These are phyloP conservation scores for Cataglyphis livida DNA, from an alignment of 2,888 invertebrate species.

Conservation along the genomic window DNA sequence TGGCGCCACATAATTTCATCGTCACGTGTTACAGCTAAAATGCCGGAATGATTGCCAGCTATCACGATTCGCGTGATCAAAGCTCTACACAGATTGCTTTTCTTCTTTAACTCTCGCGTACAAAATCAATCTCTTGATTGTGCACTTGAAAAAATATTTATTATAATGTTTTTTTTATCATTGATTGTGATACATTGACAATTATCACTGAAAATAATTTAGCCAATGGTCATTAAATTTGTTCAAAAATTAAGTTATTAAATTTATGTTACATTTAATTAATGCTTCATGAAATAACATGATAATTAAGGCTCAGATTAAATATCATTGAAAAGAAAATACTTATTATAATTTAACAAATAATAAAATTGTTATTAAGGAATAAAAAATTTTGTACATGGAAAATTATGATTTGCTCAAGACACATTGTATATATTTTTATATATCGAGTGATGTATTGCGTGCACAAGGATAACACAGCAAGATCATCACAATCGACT, in stretches of 20 bases:
- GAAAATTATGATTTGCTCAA: not conserved
- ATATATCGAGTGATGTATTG: conserved; percentile 14
- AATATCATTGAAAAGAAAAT: not conserved
- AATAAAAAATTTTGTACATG: not conserved
- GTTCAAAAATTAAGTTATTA: not conserved
- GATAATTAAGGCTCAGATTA: not conserved
- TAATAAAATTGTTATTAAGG: not conserved
- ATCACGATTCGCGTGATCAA: conserved; percentile 1
- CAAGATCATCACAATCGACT: conserved; percentile 59
- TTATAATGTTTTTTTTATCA: not conserved
- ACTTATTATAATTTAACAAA: not conserved
- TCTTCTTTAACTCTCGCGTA: not conserved
- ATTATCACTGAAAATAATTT: not conserved
- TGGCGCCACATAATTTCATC: conserved; percentile 25
- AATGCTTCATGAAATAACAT: not conserved
- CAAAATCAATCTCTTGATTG: not conserved
- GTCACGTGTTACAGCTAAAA: not conserved
- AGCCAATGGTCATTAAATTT: not conserved
- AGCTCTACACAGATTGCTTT: conserved; percentile 9
- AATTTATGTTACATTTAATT: not conserved
- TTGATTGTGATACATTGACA: not conserved
- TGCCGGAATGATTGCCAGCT: too few species aligned
- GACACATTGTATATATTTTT: not conserved
- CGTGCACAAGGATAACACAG: conserved; percentile 54
- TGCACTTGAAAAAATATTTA: not conserved